phyloP scores from a whole-genome alignment of 2,797 vertebrate genomes.

The Perodicticus potto region DNA sequence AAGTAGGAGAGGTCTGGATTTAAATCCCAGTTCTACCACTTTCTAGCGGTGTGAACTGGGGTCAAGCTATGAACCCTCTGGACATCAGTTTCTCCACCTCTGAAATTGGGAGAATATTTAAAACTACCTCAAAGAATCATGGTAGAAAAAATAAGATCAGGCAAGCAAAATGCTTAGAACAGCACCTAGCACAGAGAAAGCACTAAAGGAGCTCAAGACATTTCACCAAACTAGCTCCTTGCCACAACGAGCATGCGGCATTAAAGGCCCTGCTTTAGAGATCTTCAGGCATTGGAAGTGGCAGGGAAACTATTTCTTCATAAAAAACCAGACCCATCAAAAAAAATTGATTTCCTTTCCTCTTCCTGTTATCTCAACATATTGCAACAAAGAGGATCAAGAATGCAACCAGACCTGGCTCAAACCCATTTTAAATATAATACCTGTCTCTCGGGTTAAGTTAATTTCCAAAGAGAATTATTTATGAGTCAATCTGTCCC shows the following conservation, averaged over 20 bases:
- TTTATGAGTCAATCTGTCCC: too few species aligned
- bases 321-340: not conserved
- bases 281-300: not conserved
- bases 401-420: not conserved
- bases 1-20: not conserved
- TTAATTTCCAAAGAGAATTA: not conserved
- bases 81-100: not conserved
- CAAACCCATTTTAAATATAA: not conserved
- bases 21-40: not conserved
- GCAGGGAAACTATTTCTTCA: not conserved
- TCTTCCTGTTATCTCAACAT: not conserved
- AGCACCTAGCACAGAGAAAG: not conserved
- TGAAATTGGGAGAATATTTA: not conserved
- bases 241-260: not conserved
- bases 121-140: not conserved
- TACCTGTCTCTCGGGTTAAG: not conserved
- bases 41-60: not conserved
- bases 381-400: not conserved
- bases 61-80: not conserved
- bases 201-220: not conserved
- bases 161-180: not conserved
- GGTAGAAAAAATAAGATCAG: not conserved
- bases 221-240: not conserved
- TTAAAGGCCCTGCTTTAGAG: not conserved
- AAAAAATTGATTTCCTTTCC: not conserved